Base-by-base conservation (phyloP, 1,140 invertebrate genomes). In the Calliphora vicina region DNA sequence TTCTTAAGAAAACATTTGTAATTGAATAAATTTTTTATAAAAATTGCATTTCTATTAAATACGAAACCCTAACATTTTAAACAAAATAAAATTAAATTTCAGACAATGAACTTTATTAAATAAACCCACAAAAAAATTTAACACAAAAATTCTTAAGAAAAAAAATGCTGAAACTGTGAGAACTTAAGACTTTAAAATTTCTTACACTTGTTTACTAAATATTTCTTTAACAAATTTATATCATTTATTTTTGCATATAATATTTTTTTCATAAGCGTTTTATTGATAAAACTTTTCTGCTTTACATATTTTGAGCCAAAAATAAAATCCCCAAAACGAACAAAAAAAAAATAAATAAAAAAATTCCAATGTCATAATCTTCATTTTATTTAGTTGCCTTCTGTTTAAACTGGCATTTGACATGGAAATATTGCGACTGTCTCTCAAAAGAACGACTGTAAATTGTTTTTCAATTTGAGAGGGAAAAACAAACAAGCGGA, bases 1-100 rank as follows among this genome's bases (percentile, higher is more conserved):
- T 67, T 67, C 61, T 67, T 67, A 67, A 25, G 61, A 67, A 67
- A 23, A 67, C 61, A 67, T 25, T 23, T 67, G 61, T 67, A 67
- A 67, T 67, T 67, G 8, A 67, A 67, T 50, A 67, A 67, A 67
- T 23, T 23, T 67, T 6, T 4, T 20, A 67, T 25, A 67, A 67
- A 67, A 23, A 67, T 17, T n/a, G 0, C 2, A 35, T 8, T 35
- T 35, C 10, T 35, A 35, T 35, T 35, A 35, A 35, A 35, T 35
- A 35, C 35, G 35, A 35, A 35, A 35, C 35, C 35, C 35, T 35
- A 35, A 35, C 35, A 35, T 35, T 35, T 35, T 35, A 8, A 35
- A 35, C 35, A 35, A 8, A 35, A 35, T 35, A 35, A 35, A 35
- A 35, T 35, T 5, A 35, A 50, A 50, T 50, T 6, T 17, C 17